Evolutionary conservation across 2,113 vertebrate genomes (phyloP).

Genomic region (Nothoprocta pentlandii): DNA sequence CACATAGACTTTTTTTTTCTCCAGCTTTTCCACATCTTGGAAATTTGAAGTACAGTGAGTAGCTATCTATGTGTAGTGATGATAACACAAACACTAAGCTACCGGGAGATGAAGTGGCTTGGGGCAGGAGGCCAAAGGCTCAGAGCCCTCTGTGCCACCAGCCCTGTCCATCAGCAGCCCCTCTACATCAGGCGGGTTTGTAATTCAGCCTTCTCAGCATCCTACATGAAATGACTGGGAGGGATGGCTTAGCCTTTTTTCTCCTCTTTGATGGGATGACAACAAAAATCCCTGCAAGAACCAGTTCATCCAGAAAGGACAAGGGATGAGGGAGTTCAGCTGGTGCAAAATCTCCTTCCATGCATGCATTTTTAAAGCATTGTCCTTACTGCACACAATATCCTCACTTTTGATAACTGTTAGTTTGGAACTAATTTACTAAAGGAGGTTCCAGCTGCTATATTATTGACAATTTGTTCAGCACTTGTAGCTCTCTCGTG

Average conservation of each 20-base stretch:
- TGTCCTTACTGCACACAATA: not conserved
- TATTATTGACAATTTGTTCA: not conserved
- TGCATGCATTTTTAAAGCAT: not conserved
- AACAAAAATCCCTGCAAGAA: not conserved
- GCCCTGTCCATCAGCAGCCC: not conserved
- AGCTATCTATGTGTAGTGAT: not conserved
- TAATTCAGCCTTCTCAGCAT: not conserved
- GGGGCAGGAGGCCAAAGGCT: not conserved
- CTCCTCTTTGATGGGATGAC: not conserved
- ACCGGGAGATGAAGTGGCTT: not conserved
- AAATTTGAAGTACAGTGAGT: not conserved
- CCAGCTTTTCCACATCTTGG: not conserved
- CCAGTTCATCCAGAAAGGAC: not conserved
- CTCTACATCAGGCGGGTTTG: not conserved
- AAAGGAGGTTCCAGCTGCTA: not conserved
- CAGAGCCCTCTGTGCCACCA: fast-evolving
- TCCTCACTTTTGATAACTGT: not conserved
- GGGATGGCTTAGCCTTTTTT: not conserved
- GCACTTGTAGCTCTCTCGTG: not conserved
- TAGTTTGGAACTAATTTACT: not conserved
- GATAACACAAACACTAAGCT: fast-evolving
- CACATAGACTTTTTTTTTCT: fast-evolving
- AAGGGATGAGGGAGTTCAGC: not conserved
- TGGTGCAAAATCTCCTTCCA: not conserved
- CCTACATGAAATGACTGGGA: fast-evolving